Conservation (phyloP, 2,888 invertebrate species). For the Oxycera nigricornis region DNA sequence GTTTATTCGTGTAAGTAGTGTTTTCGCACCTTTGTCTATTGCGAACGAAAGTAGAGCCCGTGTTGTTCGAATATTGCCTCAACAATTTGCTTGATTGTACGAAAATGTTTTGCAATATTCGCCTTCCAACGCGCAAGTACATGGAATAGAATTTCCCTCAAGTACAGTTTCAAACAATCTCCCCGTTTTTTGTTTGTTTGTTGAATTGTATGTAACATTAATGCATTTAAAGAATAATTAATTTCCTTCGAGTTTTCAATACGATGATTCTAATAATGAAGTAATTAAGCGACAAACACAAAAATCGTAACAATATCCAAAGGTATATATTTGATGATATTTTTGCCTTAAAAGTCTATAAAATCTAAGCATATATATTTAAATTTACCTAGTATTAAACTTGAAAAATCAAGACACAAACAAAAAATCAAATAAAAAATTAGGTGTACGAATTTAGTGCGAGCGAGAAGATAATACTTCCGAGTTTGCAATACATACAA, state of each 20-base stretch:
- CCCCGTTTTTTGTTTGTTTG: not conserved
- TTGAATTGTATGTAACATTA: constrained; percentile 18
- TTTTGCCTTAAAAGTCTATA: constrained; percentile 51
- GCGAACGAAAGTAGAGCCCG: not conserved
- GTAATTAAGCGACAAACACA: constrained; percentile 31
- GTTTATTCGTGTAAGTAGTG: too few relatives aligned
- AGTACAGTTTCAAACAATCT: constrained; percentile 32
- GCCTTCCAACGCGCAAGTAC: not conserved
- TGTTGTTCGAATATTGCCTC: too few relatives aligned
- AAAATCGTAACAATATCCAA: constrained; percentile 50
- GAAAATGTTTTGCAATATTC: constrained; percentile 23
- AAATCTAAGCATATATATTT: constrained; percentile 41
- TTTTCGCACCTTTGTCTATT: too few relatives aligned
- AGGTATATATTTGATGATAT: constrained; percentile 52
- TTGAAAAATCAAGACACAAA: constrained; percentile 36
- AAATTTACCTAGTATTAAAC: constrained; percentile 41
- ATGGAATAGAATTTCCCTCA: not conserved
- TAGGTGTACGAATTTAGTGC: constrained; percentile 33
- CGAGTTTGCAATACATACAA: not conserved
- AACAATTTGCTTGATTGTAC: too few relatives aligned
- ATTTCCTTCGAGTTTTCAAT: constrained; percentile 27
- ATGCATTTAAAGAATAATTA: constrained; percentile 45
- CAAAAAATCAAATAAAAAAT: constrained; percentile 33
- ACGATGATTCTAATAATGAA: not conserved
- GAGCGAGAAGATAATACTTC: not conserved